Evolutionary conservation across 2,888 invertebrate species (phyloP).

Genomic region (Pachliopta kotzebuea): DNA sequence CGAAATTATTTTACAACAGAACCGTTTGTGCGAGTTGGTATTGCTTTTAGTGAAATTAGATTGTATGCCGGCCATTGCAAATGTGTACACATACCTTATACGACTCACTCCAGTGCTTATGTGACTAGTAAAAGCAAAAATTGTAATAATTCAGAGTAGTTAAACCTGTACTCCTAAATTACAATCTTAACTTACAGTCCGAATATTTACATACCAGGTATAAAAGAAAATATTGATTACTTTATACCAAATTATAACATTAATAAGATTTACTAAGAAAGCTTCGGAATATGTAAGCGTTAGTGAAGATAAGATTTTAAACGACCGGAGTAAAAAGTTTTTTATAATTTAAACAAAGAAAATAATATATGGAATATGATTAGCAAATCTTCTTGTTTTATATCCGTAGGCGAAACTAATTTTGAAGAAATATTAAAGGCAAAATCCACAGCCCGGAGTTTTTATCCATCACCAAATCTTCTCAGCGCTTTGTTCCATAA

Average conservation of each 20-base stretch:
- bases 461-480: constrained; percentile 37
- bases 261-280: neutral
- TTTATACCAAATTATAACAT: neutral
- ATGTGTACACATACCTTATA: constrained; percentile 26
- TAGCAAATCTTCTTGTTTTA: constrained; percentile 1
- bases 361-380: constrained; percentile 1
- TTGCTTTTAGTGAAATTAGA: constrained; percentile 61
- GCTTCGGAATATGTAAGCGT: neutral
- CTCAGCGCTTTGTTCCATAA: constrained; percentile 18
- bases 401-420: constrained; percentile 31
- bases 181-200: no score
- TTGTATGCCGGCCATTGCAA: constrained; percentile 37
- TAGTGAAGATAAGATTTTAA: neutral
- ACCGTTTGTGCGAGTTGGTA: constrained; percentile 3
- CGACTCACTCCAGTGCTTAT: neutral
- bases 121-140: neutral
- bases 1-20: constrained; percentile 13
- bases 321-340: neutral
- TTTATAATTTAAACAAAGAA: neutral
- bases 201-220: no score
- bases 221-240: no score
- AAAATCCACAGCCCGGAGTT: constrained; percentile 30
- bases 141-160: no score
- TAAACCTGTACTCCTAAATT: no score
- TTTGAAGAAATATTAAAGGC: constrained; percentile 36